Percentiles rank a stretch among this genome's conserved stretches.
Evolutionary conservation across 1,140 invertebrate genomes (phyloP).

Genomic region (Drosophila arawakana): DNA sequence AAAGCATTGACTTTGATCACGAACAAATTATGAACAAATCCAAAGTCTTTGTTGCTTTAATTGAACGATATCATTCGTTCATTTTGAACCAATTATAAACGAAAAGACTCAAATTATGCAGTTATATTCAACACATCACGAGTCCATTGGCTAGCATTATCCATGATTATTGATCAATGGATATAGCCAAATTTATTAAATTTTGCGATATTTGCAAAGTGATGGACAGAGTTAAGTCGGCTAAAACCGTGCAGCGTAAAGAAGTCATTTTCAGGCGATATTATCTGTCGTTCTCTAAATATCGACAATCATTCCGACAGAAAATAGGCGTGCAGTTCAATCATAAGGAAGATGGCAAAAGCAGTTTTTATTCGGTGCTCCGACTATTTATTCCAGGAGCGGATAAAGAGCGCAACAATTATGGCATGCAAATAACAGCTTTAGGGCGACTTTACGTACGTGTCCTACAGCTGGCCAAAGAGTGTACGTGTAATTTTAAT

Average conservation of each 20-base stretch:
- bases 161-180: conserved; percentile 16
- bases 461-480: conserved; percentile 88
- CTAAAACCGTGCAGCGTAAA: conserved; percentile 56
- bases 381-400: conserved; percentile 89
- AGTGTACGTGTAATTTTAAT: conserved; percentile 66
- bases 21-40: too few relatives aligned
- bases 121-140: too few relatives aligned
- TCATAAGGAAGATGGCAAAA: conserved; percentile 64
- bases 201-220: conserved; percentile 73
- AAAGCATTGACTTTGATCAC: too few relatives aligned
- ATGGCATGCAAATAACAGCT: conserved; percentile 88
- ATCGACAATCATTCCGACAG: conserved; percentile 60
- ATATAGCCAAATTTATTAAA: conserved; percentile 73
- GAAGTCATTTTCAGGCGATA: conserved; percentile 65
- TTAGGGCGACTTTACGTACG: conserved; percentile 89
- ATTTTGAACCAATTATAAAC: too few relatives aligned
- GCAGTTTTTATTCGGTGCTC: conserved; percentile 89
- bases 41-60: too few relatives aligned
- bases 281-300: conserved; percentile 73
- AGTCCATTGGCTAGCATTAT: too few relatives aligned
- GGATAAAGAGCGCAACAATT: conserved; percentile 88
- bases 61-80: too few relatives aligned
- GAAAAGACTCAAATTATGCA: too few relatives aligned
- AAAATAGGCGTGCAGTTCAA: conserved; percentile 22
- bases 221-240: conserved; percentile 60